Conservation (phyloP, 2,797 vertebrate species). For the Spondyliosoma cantharus region DNA sequence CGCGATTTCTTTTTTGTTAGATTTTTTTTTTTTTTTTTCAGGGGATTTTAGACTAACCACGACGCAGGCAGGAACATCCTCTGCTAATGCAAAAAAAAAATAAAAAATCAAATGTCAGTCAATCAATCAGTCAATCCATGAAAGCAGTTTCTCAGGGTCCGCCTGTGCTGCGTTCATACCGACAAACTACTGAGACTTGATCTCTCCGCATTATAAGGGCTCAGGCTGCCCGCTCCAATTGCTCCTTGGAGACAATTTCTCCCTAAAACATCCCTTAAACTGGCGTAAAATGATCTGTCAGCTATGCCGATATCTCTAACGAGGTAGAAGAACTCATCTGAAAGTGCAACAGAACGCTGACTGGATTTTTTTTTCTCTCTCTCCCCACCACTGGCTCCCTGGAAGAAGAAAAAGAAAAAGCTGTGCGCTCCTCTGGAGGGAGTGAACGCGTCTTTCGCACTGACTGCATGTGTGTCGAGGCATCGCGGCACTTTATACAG, state of each 20-base stretch:
- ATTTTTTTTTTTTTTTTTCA: background rate
- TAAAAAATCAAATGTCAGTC: constrained; percentile 53
- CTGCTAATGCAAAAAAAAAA: constrained; percentile 12
- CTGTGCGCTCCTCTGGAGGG: constrained; percentile 72
- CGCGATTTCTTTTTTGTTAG: background rate
- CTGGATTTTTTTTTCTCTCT: constrained; percentile 6
- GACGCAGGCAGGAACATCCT: constrained; percentile 39
- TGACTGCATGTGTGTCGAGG: constrained; percentile 74
- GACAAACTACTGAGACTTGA: constrained; percentile 78
- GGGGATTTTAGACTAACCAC: constrained; percentile 40
- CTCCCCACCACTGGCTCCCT: constrained; percentile 27
- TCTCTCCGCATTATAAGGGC: constrained; percentile 76
- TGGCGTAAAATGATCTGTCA: constrained; percentile 38
- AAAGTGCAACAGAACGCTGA: constrained; percentile 65
- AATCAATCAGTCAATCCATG: constrained; percentile 74
- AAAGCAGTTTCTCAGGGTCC: constrained; percentile 73
- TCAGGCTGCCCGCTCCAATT: constrained; percentile 57
- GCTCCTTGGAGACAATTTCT: constrained; percentile 53
- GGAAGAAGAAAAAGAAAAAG: constrained; percentile 45
- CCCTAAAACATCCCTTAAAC: constrained; percentile 69
- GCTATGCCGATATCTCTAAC: constrained; percentile 41
- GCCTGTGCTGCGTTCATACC: constrained; percentile 72
- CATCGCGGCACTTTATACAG: constrained; percentile 76
- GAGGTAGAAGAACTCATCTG: constrained; percentile 57
- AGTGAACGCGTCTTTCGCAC: constrained; percentile 70